Evolutionary conservation across 2,888 invertebrate genomes (phyloP), one percentile per base, ranked within the genome.

Genomic region (Chrysodeixis includens): DNA sequence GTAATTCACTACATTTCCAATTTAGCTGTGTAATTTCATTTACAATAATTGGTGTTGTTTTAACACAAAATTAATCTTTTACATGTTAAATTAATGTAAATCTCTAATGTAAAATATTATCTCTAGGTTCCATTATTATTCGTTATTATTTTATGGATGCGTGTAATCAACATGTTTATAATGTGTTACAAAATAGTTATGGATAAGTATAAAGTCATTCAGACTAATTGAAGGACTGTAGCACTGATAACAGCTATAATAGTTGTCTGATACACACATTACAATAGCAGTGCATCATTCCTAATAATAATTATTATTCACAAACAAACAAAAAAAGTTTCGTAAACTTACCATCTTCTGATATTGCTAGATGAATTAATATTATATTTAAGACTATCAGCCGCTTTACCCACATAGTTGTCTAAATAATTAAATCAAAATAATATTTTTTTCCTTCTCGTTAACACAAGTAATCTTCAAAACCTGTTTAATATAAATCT

Each of bases 341-440:
- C 2, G 54, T 53, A 10, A 30, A 66, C 81, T 79, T 75, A 81
- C 81, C 82, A 55, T 81, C 77, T 57, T 73, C 63, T 18, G 77
- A 79, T 53, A 67, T 53, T 20, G 64, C 69, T 44, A 69, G 68
- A 62, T 66, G 62, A 54, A 70, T 4, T 46, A 78, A 26, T 32
- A 78, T 54, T 55, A 73, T 60, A 59, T 68, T 81, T 16, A 76
- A 22, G 44, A 78, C 30, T 53, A 78, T 57, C 22, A 75, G 51
- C 55, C 30, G 53, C 58, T 67, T 72, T 30, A 65, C 53, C 69
- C 75, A 66, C 79, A 79, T 79, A 40, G 26, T 73, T 53, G n/a
- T n/a, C 54, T 58, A 49, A 20, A 46, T 44, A 62, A 20, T 16
- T 14, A 32, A 18, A 69, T 46, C 9, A 40, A 55, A 61, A 57